Conservation (phyloP, 2,113 vertebrate species). For the Sclerurus mexicanus region DNA sequence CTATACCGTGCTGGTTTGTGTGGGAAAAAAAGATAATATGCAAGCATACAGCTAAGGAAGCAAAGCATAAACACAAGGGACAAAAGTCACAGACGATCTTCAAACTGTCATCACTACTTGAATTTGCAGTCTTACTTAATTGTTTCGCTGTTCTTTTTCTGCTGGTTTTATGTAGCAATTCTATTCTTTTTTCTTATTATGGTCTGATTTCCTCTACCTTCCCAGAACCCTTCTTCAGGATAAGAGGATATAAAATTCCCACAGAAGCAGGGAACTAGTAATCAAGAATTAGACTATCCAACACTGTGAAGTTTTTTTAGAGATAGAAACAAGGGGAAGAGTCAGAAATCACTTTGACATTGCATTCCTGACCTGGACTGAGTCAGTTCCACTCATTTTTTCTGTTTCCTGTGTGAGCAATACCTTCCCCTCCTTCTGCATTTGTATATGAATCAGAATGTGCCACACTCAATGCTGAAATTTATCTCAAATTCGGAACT, state of each 20-base stretch:
- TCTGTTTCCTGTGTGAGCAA: fast-evolving
- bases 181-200: neutral
- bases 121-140: neutral
- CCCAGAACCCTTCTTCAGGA: neutral
- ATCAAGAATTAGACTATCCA: neutral
- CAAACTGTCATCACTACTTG: neutral
- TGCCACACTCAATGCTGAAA: neutral
- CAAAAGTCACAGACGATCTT: neutral
- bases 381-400: neutral
- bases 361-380: neutral
- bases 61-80: neutral
- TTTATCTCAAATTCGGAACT: neutral
- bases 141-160: neutral
- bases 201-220: neutral
- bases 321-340: neutral
- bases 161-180: neutral
- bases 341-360: neutral
- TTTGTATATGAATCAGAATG: neutral
- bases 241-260: neutral
- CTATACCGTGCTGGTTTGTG: neutral
- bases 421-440: fast-evolving
- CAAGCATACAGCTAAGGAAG: neutral
- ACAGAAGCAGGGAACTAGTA: neutral
- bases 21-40: neutral
- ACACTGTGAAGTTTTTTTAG: neutral